These are phyloP conservation scores for Elgonia sp. DNA, from an alignment of 2,888 invertebrate species.

Conservation along the genomic window DNA sequence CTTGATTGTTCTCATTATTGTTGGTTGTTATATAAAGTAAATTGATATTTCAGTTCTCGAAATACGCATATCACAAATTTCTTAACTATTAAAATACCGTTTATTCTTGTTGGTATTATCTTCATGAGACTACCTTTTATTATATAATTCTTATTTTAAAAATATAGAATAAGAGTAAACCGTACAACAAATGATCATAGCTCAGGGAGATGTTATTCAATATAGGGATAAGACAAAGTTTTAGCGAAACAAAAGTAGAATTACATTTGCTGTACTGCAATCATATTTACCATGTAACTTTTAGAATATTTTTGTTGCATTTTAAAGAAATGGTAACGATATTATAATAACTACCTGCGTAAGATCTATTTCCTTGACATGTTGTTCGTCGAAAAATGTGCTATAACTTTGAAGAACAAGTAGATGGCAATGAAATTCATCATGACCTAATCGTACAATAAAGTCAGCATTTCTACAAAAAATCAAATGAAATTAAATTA, in stretches of 20 bases:
- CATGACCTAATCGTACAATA: conserved; percentile 89
- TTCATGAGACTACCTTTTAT: neutral
- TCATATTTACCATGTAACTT: neutral
- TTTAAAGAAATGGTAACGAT: conserved; percentile 24
- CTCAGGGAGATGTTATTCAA: no score
- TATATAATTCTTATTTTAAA: no score
- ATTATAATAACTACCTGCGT: conserved; percentile 79
- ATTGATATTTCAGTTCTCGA: no score
- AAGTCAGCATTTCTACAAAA: conserved; percentile 90
- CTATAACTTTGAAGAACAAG: conserved; percentile 92
- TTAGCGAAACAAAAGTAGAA: no score
- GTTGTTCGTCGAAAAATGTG: conserved; percentile 88
- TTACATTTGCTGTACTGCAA: no score
- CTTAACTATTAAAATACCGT: no score
- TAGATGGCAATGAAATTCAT: conserved; percentile 91
- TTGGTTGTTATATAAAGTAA: no score
- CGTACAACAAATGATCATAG: no score
- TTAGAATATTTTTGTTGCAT: neutral
- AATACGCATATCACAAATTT: no score
- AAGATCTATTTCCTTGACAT: conserved; percentile 84
- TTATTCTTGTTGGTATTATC: neutral
- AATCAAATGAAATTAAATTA: neutral
- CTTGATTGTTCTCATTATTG: no score
- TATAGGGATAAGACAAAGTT: no score
- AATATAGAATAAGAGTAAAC: no score